Evolutionary conservation across 2,113 vertebrate genomes (phyloP).

Genomic region (Cinclus cinclus): DNA sequence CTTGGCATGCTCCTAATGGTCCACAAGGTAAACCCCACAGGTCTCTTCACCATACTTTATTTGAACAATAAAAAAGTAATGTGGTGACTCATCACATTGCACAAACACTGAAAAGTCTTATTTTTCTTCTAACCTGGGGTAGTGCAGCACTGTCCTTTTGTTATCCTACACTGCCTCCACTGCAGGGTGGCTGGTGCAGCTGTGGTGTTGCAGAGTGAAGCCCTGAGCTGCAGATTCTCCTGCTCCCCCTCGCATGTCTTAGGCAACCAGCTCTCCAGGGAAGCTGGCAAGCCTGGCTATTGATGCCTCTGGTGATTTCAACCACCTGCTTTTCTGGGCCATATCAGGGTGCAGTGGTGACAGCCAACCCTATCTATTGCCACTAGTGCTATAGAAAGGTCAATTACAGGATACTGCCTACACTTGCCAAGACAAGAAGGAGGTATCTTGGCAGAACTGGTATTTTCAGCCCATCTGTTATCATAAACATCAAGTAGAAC

Average conservation of each 20-base stretch:
- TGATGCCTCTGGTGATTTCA: not conserved
- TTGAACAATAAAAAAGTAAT: not conserved
- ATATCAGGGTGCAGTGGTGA: not conserved
- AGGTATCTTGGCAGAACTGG: not conserved
- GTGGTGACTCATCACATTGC: not conserved
- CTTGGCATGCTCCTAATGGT: not conserved
- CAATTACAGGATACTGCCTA: not conserved
- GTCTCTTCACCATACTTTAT: not conserved
- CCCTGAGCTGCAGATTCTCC: not conserved
- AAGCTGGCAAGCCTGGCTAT: not conserved
- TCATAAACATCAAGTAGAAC: not conserved
- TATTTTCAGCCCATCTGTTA: not conserved
- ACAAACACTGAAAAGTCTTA: not conserved
- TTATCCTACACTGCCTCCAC: not conserved
- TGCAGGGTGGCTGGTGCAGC: not conserved
- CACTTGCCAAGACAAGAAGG: not conserved
- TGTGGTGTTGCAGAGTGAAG: not conserved
- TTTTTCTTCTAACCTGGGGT: not conserved
- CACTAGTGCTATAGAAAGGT: not conserved
- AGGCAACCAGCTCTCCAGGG: not conserved
- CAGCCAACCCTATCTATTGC: not conserved
- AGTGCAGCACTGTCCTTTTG: not conserved
- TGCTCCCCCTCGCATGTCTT: accelerated
- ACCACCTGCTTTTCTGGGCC: not conserved
- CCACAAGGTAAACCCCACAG: not conserved